Evolutionary conservation across 1,140 invertebrate species (phyloP), one percentile per base, ranked within the genome.

Genomic region (Apis cerana): DNA sequence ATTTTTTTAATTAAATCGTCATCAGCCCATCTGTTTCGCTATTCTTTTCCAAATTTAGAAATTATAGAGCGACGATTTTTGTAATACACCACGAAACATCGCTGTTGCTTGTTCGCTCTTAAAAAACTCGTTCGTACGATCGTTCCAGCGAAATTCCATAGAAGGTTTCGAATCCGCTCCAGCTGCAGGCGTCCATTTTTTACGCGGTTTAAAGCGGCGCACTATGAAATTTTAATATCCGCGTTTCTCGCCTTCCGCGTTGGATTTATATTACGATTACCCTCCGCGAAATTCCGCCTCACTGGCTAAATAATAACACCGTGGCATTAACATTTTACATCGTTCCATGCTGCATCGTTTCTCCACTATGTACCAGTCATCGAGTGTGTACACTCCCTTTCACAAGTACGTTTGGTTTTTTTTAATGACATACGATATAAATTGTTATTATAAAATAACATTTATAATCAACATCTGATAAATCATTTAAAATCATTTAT

Each of bases 61-160:
- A 43, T 43, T 43, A 27, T 27, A 43, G 33, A 43, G 33, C 5
- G 5, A 43, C 33, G 33, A 43, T 43, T 43, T 43, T 43, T 43
- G 33, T 43, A 43, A 43, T 43, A 43, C 0, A 43, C 33, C 33
- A 43, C 33, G 33, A 43, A 43, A 43, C 4, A 43, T 2, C 33
- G 33, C 5, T 43, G 33, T 43, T 43, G 33, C 33, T 43, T 43
- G 33, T 43, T 43, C 33, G 33, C 33, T 5, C 33, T 3, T 4
- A 7, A 43, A 43, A 43, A 68, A 58, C 67, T 1, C 15, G 58
- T 48, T 4, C 67, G 21, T 17, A 56, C 69, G 61, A 56, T 52
- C 80, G 67, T 84, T 84, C 67, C 77, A 84, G 84, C 86, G 84
- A 81, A 87, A 85, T 83, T 69, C 62, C 64, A 64, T 70, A 62